Evolutionary conservation across 2,113 vertebrate species (phyloP).

Genomic region (Sinosuthora webbiana): DNA sequence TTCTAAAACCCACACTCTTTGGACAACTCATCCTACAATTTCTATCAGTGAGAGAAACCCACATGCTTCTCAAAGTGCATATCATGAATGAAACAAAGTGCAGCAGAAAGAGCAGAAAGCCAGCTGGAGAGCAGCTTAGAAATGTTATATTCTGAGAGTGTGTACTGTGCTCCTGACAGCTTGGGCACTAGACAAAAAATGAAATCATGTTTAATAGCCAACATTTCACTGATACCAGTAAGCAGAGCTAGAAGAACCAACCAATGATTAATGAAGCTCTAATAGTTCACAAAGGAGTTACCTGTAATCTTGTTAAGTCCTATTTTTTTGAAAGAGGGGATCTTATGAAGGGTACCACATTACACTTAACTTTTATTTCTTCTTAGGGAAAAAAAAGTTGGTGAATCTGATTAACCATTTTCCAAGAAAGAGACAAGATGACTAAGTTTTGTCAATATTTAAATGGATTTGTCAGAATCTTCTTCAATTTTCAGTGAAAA

Average conservation of each 20-base stretch:
- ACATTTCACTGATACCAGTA: background rate
- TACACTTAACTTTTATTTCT: background rate
- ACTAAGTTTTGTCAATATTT: background rate
- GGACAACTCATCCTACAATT: constrained; percentile 23
- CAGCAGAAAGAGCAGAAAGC: background rate
- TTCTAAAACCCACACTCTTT: constrained; percentile 17
- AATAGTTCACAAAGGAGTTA: background rate
- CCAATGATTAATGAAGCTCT: background rate
- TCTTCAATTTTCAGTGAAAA: background rate
- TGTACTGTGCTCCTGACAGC: background rate
- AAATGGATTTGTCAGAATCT: background rate
- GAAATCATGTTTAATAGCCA: background rate
- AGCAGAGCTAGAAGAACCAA: background rate
- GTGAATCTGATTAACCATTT: background rate
- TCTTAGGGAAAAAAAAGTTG: background rate
- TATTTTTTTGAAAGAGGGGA: background rate
- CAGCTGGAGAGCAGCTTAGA: background rate
- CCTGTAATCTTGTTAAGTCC: background rate
- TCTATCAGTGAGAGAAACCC: constrained; percentile 15
- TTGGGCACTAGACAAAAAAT: background rate
- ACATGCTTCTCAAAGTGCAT: background rate
- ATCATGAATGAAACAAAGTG: constrained; percentile 35
- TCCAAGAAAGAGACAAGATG: background rate
- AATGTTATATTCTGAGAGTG: background rate
- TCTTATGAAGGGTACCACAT: background rate